phyloP scores from a whole-genome alignment of 1,140 invertebrate genomes.

The Anthonomus grandis region DNA sequence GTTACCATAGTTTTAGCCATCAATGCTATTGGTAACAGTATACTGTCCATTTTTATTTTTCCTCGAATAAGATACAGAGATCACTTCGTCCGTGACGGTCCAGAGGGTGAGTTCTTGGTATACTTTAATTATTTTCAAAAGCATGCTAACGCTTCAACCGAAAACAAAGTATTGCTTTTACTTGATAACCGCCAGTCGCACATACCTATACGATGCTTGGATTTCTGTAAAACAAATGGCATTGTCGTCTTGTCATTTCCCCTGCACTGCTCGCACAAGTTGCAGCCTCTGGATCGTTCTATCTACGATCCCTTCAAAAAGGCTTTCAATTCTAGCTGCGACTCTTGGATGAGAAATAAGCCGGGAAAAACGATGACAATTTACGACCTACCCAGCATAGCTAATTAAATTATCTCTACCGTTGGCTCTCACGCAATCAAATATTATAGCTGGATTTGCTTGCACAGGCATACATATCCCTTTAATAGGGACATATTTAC shows the following conservation, averaged over 20 bases:
- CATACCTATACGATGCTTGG: constrained; percentile 35
- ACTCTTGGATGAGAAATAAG: constrained; percentile 50
- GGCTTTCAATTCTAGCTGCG: constrained; percentile 39
- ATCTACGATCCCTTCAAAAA: constrained; percentile 46
- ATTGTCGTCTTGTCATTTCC: constrained; percentile 41
- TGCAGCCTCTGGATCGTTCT: constrained; percentile 45
- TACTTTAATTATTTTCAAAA: constrained; percentile 45
- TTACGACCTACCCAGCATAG: constrained; percentile 50
- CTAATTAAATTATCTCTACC: constrained; percentile 42
- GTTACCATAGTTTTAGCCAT: constrained; percentile 48
- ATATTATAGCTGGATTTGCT: constrained; percentile 19
- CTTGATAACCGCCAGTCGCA: constrained; percentile 25
- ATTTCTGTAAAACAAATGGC: constrained; percentile 40
- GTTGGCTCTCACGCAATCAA: constrained; percentile 1
- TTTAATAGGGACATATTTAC: constrained; percentile 28
- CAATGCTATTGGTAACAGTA: constrained; percentile 36
- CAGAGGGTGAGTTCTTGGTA: constrained; percentile 40
- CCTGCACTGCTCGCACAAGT: constrained; percentile 45
- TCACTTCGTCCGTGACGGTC: constrained; percentile 49
- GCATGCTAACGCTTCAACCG: constrained; percentile 34
- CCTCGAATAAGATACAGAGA: constrained; percentile 25
- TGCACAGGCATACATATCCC: constrained; percentile 25
- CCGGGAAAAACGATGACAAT: constrained; percentile 51
- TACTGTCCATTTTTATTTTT: constrained; percentile 50
- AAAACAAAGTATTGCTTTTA: constrained; percentile 13